phyloP scores from a whole-genome alignment of 2,888 invertebrate species.

The Microdon myrmicae region DNA sequence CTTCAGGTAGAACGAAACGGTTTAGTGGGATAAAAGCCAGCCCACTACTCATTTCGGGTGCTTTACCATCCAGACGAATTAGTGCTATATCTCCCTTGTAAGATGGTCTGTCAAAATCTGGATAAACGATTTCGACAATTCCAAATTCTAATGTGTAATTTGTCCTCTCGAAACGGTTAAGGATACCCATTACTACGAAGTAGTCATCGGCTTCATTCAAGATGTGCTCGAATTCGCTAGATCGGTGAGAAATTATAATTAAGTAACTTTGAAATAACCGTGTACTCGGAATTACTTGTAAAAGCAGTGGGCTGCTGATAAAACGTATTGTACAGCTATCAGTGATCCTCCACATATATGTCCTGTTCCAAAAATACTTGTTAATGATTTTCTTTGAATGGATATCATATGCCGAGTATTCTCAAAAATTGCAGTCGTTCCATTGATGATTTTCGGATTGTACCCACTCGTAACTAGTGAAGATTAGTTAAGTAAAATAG shows the following conservation, averaged over 20 bases:
- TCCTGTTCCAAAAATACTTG: slow-evolving; percentile 60
- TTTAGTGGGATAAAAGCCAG: slow-evolving; percentile 58
- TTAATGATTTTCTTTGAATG: slow-evolving; percentile 55
- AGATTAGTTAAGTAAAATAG: too few species aligned
- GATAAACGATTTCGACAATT: slow-evolving; percentile 53
- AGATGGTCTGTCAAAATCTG: slow-evolving; percentile 54
- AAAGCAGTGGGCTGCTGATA: slow-evolving; percentile 63
- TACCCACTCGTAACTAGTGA: too few species aligned
- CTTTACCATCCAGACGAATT: slow-evolving; percentile 57
- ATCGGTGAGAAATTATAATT: background rate
- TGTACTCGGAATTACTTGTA: slow-evolving; percentile 58
- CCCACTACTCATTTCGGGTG: slow-evolving; percentile 59
- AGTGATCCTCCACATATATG: slow-evolving; percentile 62
- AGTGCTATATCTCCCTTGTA: slow-evolving; percentile 60
- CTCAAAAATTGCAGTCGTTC: slow-evolving; percentile 54
- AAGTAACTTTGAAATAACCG: background rate
- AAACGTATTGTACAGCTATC: slow-evolving; percentile 57
- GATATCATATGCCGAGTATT: slow-evolving; percentile 61
- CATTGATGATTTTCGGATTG: slow-evolving; percentile 57
- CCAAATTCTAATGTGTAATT: slow-evolving; percentile 57
- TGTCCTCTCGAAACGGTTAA: slow-evolving; percentile 58
- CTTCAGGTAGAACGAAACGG: slow-evolving; percentile 33
- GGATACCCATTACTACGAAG: slow-evolving; percentile 62
- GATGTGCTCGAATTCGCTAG: background rate
- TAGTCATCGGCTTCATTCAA: slow-evolving; percentile 48